Evolutionary conservation across 2,888 invertebrate species (phyloP).

Genomic region (Unio delphinus): DNA sequence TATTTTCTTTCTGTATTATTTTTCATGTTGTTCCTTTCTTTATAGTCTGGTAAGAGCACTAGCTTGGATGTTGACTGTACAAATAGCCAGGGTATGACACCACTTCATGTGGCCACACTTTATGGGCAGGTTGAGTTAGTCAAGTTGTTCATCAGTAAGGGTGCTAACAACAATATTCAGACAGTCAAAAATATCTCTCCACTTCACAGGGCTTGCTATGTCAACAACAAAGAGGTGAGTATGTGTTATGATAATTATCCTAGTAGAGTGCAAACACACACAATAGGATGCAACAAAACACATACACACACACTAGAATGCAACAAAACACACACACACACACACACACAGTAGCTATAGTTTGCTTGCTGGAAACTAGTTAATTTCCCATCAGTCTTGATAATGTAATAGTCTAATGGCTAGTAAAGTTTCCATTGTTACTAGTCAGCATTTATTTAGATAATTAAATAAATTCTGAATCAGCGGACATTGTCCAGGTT

Average conservation of each 20-base stretch:
- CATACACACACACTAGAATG: too few species aligned
- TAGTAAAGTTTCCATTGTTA: too few species aligned
- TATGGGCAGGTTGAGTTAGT: conserved; percentile 55
- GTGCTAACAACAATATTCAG: conserved; percentile 57
- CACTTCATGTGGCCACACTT: conserved; percentile 63
- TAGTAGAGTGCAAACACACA: not conserved
- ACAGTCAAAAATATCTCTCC: conserved; percentile 56
- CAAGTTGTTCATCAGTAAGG: conserved; percentile 53
- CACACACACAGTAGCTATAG: too few species aligned
- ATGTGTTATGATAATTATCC: not conserved
- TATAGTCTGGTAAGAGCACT: conserved; percentile 3
- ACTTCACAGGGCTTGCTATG: conserved; percentile 63
- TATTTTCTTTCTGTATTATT: too few species aligned
- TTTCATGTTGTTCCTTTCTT: not conserved
- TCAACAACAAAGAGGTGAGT: conserved; percentile 46
- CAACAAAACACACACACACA: too few species aligned
- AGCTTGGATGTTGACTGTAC: conserved; percentile 54
- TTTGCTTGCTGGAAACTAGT: too few species aligned
- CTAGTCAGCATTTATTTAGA: too few species aligned
- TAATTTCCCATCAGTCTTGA: too few species aligned
- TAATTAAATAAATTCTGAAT: too few species aligned
- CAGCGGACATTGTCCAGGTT: too few species aligned
- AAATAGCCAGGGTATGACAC: conserved; percentile 59
- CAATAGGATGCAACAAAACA: too few species aligned
- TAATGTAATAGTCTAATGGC: too few species aligned